Evolutionary conservation across 2,888 invertebrate genomes (phyloP).

Genomic region (Lepidocyrtinus sp.): DNA sequence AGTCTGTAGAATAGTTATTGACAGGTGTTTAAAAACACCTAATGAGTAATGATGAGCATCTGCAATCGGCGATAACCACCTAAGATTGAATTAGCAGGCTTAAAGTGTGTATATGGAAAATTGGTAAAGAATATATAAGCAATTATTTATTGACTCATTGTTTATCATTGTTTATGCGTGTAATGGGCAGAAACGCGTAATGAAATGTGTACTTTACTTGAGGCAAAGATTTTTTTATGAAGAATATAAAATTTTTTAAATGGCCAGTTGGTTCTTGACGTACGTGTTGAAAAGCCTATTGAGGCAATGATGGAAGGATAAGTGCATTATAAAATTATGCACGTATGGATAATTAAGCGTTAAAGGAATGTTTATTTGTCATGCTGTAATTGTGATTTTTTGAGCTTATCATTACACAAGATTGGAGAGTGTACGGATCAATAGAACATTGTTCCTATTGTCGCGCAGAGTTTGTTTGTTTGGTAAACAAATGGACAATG

Average conservation of each 20-base stretch:
- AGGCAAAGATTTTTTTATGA: too few relatives aligned
- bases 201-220: too few relatives aligned
- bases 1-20: background rate
- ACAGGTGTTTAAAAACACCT: conserved; percentile 5
- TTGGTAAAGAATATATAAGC: too few relatives aligned
- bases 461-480: background rate
- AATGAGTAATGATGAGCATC: conserved; percentile 6
- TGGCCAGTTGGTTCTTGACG: too few relatives aligned
- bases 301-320: background rate
- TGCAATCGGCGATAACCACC: too few relatives aligned
- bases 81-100: conserved; percentile 6
- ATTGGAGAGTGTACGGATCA: background rate
- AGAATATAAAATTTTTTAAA: too few relatives aligned
- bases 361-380: background rate
- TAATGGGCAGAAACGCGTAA: too few relatives aligned
- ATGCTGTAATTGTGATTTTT: background rate
- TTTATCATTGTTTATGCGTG: conserved; percentile 18
- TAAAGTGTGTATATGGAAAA: too few relatives aligned
- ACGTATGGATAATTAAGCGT: conserved; percentile 13
- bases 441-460: background rate
- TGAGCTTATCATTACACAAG: background rate
- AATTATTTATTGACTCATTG: conserved; percentile 4
- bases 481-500: background rate
- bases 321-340: background rate
- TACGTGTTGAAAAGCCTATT: too few relatives aligned